Base-by-base conservation (phyloP, 2,888 invertebrate genomes). In the Rotaria sp. region DNA sequence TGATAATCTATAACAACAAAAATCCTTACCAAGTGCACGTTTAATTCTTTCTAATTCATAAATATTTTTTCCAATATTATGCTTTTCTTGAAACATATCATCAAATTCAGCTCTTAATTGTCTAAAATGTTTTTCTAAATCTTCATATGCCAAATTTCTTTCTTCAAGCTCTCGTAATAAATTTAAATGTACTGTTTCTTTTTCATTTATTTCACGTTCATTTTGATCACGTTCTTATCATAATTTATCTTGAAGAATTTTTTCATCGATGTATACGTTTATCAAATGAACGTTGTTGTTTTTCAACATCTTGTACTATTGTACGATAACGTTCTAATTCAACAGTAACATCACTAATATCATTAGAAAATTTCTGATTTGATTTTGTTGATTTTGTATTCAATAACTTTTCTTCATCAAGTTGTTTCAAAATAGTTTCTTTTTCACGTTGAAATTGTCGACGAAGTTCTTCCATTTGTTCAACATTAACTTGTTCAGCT, bases 201-300 rank as follows among this genome's bases (percentile, higher is more conserved):
- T 97, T 90, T 99, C 99, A 38, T 99, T 93, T 24, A 96, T 95
- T 90, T 99, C 98, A 4, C 96, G 93, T 92, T 97, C 97, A 0
- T 96, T 96, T 85, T 93, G 93, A 90, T 97, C 97, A 50, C 96
- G 93, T 90, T 97, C 96, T 86, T 94, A 94, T 26, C 95, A 95
- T 90, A 95, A 94, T 85, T 90, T 90, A 87, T 95, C 94, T 85
- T 89, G 89, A 84, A 88, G 87, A 1, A 89, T 88, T 89, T 93
- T 93, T 89, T 94, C 94, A 89, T 94, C 94, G n/a, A 35, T 93
- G 92, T 80, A 91, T 88, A 86, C 89, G 88, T 90, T 97, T 96
- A 91, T 99, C 99, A 91, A 99, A 99, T 92, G 96, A 98, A 93
- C 97, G 95, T 91, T 98, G 97, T 90, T 96, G 96, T 94, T 99